These are phyloP conservation scores for Parotocinclus haroldoi DNA, from an alignment of 2,797 vertebrate species.

Conservation along the genomic window DNA sequence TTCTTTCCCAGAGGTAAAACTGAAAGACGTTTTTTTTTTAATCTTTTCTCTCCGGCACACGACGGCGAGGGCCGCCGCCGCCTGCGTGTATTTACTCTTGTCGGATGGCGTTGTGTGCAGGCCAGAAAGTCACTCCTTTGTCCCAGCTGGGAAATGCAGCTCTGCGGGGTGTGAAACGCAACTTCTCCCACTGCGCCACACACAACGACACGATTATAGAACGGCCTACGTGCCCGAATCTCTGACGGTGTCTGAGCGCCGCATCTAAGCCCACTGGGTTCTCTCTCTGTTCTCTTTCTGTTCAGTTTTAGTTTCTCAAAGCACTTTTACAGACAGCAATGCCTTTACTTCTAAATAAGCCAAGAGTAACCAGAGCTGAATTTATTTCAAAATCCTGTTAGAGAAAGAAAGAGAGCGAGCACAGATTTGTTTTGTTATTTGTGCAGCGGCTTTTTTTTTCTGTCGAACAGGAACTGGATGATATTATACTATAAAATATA, in stretches of 20 bases:
- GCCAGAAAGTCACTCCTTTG: conserved; percentile 37
- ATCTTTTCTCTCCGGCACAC: conserved; percentile 56
- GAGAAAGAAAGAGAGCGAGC: too few species aligned
- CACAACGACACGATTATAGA: conserved; percentile 70
- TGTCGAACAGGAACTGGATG: too few species aligned
- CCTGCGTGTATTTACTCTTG: conserved; percentile 40
- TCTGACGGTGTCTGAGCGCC: conserved; percentile 26
- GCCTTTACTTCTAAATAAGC: too few species aligned
- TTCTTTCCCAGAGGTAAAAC: conserved; percentile 40
- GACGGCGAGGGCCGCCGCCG: conserved; percentile 47
- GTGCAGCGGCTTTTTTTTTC: too few species aligned
- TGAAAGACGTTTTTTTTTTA: conserved; percentile 27
- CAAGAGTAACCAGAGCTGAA: too few species aligned
- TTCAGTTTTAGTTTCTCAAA: not conserved
- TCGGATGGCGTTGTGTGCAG: conserved; percentile 31
- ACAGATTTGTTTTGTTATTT: too few species aligned
- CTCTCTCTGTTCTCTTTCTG: not conserved
- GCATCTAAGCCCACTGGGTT: conserved; percentile 18
- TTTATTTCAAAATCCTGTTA: too few species aligned
- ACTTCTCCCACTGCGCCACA: conserved; percentile 61
- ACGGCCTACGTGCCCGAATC: conserved; percentile 33
- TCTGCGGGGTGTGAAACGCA: conserved; percentile 71
- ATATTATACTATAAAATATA: too few species aligned
- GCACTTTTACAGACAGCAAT: too few species aligned
- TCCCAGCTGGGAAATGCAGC: conserved; percentile 27